Evolutionary conservation across 2,888 invertebrate species (phyloP).

Genomic region (Hirtodrosophila confusa): DNA sequence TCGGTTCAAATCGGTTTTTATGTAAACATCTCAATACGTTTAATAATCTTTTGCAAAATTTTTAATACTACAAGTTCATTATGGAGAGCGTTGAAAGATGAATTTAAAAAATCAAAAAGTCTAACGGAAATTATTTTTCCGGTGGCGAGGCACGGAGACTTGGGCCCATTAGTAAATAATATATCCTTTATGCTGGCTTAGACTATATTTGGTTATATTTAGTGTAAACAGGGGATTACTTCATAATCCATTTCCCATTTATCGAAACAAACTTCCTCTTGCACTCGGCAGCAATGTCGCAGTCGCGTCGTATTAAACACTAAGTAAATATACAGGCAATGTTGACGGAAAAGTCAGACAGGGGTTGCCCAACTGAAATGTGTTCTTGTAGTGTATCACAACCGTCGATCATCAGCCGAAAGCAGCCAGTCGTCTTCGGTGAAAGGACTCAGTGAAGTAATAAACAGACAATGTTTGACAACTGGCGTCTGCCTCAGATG

Average conservation of each 20-base stretch:
- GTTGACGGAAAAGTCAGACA: slow-evolving; percentile 11
- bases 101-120: not conserved
- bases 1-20: too few species aligned
- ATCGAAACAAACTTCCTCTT: slow-evolving; percentile 1
- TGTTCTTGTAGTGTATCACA: slow-evolving; percentile 6
- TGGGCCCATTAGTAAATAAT: too few species aligned
- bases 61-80: not conserved
- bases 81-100: not conserved
- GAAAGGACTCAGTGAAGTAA: not conserved
- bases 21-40: too few species aligned
- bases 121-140: too few species aligned
- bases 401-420: slow-evolving; percentile 12
- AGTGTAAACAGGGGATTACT: not conserved
- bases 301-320: slow-evolving; percentile 30
- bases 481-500: slow-evolving; percentile 10
- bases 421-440: slow-evolving; percentile 14
- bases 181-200: too few species aligned
- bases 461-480: slow-evolving; percentile 7
- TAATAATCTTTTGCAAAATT: too few species aligned
- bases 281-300: slow-evolving; percentile 6
- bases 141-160: too few species aligned
- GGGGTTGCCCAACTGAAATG: slow-evolving; percentile 7
- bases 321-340: slow-evolving; percentile 19
- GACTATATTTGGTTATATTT: too few species aligned
- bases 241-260: slow-evolving; percentile 11